Base-by-base conservation (phyloP, 2,888 invertebrate species). In the Mythimna impura region DNA sequence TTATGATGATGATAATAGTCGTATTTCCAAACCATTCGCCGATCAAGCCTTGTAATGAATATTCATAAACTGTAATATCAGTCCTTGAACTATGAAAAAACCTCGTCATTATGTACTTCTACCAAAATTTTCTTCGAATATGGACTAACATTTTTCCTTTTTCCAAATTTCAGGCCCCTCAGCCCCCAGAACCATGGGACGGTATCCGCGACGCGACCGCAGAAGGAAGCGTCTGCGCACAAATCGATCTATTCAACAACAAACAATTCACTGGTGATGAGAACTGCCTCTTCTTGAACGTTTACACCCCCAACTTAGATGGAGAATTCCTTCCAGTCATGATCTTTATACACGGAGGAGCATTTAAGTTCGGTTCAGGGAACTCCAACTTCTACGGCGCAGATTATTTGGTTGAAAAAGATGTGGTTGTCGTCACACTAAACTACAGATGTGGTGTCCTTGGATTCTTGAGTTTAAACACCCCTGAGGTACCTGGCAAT, bases 251-350 rank as follows among this genome's bases (percentile, higher is more conserved):
- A 0, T 86, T 94, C 20, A 84, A 90, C n/a, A 86, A 92, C 72
- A 94, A 96, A 64, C 85, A 92, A 6, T 95, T 95, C 75, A 86
- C 92, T 0, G 97, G 97, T 0, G 94, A 92, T 66, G 98, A 98
- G 84, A 97, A 98, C 90, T 98, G 98, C 84, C 95, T 98, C 0
- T 97, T 97, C 89, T 93, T 98, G 3, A 98, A 97, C 89, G 96
- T 98, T 0, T 97, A 97, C 91, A 97, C 97, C 0, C 97, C 97
- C 0, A 96, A 95, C 79, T 89, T 97, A 63, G 96, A 96, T 63
- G 92, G 93, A 0, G 92, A 91, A 1, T 93, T 94, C 86, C 91
- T 95, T 0, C 97, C 97, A 0, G 97, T 97, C 10, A 97, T 97
- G 97, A 90, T 97, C 3, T 97, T 91, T 90, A 93, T 97, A 66